These are phyloP conservation scores for Enoplosus armatus DNA, from an alignment of 2,797 vertebrate species.

Conservation along the genomic window DNA sequence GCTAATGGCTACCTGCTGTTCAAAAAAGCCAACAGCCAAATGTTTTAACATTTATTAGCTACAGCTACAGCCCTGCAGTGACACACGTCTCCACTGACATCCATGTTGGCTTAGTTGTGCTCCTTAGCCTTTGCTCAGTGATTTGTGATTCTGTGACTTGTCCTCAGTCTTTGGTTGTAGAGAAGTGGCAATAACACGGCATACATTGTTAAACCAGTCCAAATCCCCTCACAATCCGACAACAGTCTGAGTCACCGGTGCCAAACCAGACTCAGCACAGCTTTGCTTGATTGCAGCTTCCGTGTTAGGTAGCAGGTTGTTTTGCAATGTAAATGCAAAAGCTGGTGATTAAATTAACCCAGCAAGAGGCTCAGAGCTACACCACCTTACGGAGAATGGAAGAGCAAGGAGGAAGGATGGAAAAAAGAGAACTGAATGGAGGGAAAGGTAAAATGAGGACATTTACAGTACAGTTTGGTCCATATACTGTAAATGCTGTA, in stretches of 20 bases:
- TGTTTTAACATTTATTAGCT: not conserved
- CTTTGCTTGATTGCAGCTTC: conserved; percentile 59
- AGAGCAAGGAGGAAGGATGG: conserved; percentile 27
- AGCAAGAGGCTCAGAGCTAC: conserved; percentile 50
- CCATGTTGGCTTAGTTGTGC: not conserved
- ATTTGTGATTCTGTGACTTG: conserved; percentile 28
- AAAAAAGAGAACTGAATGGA: conserved; percentile 33
- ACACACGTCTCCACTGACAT: not conserved
- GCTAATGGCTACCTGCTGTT: not conserved
- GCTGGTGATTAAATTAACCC: conserved; percentile 79
- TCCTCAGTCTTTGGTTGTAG: conserved; percentile 1
- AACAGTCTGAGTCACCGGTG: conserved; percentile 43
- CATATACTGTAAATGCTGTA: not conserved
- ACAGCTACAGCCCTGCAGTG: not conserved
- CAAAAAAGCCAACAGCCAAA: not conserved
- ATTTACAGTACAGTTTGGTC: conserved; percentile 10
- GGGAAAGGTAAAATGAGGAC: conserved; percentile 41
- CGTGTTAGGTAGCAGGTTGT: conserved; percentile 64
- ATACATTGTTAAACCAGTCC: conserved; percentile 42
- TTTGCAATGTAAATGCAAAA: conserved; percentile 82
- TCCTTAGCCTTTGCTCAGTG: not conserved
- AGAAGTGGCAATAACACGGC: conserved; percentile 31
- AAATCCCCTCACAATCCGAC: conserved; percentile 45
- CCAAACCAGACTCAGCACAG: conserved; percentile 47
- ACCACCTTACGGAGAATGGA: conserved; percentile 54